phyloP scores from a whole-genome alignment of 2,797 vertebrate species.

The Clarias fuscus region DNA sequence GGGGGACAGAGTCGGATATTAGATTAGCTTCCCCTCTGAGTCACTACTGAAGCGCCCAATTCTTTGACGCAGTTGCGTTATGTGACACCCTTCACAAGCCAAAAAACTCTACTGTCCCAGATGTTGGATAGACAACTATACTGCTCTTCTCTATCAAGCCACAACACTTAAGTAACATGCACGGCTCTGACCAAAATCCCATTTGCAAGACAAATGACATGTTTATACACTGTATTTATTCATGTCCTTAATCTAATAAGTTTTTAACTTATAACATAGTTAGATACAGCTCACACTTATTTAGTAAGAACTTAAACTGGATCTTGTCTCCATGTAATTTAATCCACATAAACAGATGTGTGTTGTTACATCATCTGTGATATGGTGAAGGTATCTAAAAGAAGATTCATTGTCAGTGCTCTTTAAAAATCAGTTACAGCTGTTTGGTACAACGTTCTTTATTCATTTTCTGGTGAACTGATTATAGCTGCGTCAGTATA shows the following conservation, averaged over 20 bases:
- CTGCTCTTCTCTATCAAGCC: background rate
- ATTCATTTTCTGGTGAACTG: background rate
- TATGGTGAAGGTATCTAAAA: background rate
- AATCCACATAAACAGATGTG: background rate
- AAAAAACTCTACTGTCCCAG: background rate
- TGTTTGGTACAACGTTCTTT: background rate
- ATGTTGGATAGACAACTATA: background rate
- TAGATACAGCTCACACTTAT: no score
- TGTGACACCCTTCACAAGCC: background rate
- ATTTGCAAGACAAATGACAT: background rate
- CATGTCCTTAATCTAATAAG: background rate
- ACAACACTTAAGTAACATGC: background rate
- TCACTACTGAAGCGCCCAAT: conserved; percentile 25
- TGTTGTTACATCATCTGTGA: background rate
- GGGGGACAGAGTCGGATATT: background rate
- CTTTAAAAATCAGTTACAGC: background rate
- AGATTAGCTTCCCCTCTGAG: background rate
- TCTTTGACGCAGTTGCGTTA: conserved; percentile 26
- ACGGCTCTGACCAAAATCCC: background rate
- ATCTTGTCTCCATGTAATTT: background rate
- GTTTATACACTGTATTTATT: background rate
- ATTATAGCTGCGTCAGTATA: background rate
- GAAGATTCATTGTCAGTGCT: background rate
- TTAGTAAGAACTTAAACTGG: background rate
- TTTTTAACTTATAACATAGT: background rate